phyloP scores from a whole-genome alignment of 2,888 invertebrate species.

The Synanthedon myopaeformis region DNA sequence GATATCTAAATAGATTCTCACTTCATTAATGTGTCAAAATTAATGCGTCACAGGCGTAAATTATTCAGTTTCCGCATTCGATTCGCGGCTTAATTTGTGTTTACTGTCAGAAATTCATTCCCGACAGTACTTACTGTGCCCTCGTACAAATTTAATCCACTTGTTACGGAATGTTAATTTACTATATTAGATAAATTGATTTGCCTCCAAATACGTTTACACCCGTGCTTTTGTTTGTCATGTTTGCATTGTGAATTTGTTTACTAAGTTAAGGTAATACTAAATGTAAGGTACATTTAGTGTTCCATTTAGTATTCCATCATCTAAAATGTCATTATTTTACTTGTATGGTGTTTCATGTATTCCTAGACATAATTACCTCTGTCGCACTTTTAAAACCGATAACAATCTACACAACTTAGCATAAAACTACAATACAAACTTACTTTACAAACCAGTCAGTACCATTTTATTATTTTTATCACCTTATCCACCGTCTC shows the following conservation, averaged over 20 bases:
- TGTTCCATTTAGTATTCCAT: too few species aligned
- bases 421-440: constrained; percentile 1
- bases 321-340: too few species aligned
- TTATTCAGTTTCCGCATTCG: background rate
- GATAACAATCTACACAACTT: too few species aligned
- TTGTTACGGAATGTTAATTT: background rate
- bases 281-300: too few species aligned
- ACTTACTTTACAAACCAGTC: constrained; percentile 32
- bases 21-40: background rate
- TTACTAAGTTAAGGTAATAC: too few species aligned
- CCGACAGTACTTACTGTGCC: background rate
- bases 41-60: background rate
- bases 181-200: background rate
- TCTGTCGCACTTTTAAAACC: too few species aligned
- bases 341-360: too few species aligned
- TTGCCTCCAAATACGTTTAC: background rate
- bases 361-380: too few species aligned
- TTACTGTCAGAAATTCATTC: background rate
- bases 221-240: background rate
- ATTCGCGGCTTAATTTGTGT: background rate
- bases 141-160: background rate
- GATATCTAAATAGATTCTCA: background rate
- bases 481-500: background rate
- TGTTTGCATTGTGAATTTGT: background rate
- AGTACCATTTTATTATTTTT: constrained; percentile 16